These are phyloP conservation scores for Carterocephalus palaemon DNA, from an alignment of 2,888 invertebrate genomes.

Conservation along the genomic window DNA sequence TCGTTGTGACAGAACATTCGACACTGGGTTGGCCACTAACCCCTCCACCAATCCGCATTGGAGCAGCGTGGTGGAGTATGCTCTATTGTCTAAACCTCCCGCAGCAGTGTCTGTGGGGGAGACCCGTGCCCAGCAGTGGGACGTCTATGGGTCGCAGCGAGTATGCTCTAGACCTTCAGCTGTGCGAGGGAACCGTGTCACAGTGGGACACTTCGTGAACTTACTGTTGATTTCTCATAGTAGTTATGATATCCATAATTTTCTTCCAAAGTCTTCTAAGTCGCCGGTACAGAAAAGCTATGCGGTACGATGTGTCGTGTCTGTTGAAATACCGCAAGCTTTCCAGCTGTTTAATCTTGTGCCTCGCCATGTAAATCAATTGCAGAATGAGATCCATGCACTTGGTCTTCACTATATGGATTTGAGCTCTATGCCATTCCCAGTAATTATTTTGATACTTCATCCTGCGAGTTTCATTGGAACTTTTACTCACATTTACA, in stretches of 20 bases:
- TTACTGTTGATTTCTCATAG: slow-evolving; percentile 23
- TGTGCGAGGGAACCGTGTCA: too few relatives aligned
- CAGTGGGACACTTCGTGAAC: too few relatives aligned
- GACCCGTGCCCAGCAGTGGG: too few relatives aligned
- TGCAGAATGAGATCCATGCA: slow-evolving; percentile 41
- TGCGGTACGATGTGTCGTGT: slow-evolving; percentile 40
- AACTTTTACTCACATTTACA: not conserved
- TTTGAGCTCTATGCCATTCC: slow-evolving; percentile 3
- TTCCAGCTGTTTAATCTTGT: slow-evolving; percentile 38
- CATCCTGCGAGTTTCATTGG: slow-evolving; percentile 28
- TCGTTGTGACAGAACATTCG: too few relatives aligned
- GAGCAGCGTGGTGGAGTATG: too few relatives aligned
- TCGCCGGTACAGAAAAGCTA: slow-evolving; percentile 38
- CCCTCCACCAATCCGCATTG: too few relatives aligned
- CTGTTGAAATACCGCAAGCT: slow-evolving; percentile 34
- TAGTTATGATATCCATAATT: slow-evolving; percentile 32
- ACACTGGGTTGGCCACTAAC: too few relatives aligned
- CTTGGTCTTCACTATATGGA: slow-evolving; percentile 27
- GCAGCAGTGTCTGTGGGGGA: too few relatives aligned
- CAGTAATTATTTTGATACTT: not conserved
- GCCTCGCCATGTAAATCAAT: slow-evolving; percentile 44
- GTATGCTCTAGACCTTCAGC: too few relatives aligned
- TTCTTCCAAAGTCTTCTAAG: slow-evolving; percentile 33
- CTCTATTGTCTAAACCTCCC: too few relatives aligned
- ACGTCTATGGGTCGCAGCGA: too few relatives aligned